phyloP scores from a whole-genome alignment of 2,797 vertebrate genomes.

The Mycteria americana region DNA sequence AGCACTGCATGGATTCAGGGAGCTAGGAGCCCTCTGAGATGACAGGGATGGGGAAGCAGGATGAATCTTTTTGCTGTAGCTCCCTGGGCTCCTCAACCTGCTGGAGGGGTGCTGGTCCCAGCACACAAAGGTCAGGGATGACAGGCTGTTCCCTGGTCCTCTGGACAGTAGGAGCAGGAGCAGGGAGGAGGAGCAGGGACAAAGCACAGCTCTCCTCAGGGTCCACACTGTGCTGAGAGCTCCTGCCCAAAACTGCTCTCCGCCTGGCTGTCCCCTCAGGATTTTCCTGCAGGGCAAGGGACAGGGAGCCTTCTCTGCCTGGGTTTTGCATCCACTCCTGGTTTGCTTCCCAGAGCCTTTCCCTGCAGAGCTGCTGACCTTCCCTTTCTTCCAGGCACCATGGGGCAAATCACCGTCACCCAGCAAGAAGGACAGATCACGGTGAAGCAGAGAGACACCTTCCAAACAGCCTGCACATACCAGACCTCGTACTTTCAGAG shows the following conservation, averaged over 20 bases:
- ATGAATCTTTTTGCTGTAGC: too few species aligned
- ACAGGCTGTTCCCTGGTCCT: neutral
- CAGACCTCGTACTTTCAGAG: rapidly evolving
- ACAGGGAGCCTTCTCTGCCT: too few species aligned
- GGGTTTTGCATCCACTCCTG: neutral
- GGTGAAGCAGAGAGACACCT: neutral
- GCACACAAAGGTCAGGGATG: neutral
- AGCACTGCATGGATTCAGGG: too few species aligned
- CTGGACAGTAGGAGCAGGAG: neutral
- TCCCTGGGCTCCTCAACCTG: neutral
- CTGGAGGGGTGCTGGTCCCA: neutral
- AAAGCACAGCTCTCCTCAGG: too few species aligned
- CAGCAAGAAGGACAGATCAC: neutral
- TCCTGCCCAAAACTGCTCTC: too few species aligned
- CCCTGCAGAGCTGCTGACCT: neutral
- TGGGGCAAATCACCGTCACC: neutral
- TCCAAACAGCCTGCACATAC: neutral
- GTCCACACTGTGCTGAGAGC: too few species aligned
- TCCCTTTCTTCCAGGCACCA: neutral
- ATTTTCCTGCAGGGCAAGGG: too few species aligned
- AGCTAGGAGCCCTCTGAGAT: neutral
- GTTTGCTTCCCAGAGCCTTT: rapidly evolving
- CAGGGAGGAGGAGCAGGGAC: neutral
- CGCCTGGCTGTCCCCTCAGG: too few species aligned
- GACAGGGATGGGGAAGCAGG: neutral